Conservation (phyloP, 2,888 invertebrate species). For the Callyntrura guangdongensis region DNA sequence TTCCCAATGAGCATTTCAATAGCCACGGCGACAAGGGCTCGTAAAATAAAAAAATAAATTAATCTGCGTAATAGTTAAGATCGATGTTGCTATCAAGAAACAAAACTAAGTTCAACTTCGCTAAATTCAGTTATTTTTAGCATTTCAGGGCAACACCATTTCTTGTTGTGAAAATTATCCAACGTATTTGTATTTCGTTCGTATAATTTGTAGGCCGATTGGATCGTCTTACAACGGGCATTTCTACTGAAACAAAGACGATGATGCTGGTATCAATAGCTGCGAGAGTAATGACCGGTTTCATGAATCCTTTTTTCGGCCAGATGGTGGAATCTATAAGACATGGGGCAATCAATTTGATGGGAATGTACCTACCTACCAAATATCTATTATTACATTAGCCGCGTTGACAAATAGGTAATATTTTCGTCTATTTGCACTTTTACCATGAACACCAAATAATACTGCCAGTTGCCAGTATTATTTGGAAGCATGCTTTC, state of each 20-base stretch:
- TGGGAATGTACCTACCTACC: too few species aligned
- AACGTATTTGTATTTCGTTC: background rate
- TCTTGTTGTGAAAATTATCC: background rate
- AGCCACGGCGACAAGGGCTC: background rate
- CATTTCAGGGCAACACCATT: background rate
- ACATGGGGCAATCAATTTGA: background rate
- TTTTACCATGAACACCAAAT: too few species aligned
- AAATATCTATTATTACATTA: background rate
- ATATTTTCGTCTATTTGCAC: too few species aligned
- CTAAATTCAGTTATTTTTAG: background rate
- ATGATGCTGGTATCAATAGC: background rate
- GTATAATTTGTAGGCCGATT: background rate
- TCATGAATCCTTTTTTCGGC: background rate
- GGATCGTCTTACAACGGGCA: background rate
- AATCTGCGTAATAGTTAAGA: slow-evolving; percentile 24
- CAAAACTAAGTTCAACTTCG: too few species aligned
- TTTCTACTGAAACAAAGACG: background rate
- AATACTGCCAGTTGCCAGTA: too few species aligned
- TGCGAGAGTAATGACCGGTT: slow-evolving; percentile 18
- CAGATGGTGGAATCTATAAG: background rate
- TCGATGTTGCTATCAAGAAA: too few species aligned
- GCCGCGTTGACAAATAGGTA: background rate
- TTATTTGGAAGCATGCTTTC: too few species aligned
- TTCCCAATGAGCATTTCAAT: background rate
- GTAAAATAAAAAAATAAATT: background rate